Evolutionary conservation across 2,888 invertebrate species (phyloP), one percentile per base, ranked within the genome.

Genomic region (Temnothorax unifasciatus): DNA sequence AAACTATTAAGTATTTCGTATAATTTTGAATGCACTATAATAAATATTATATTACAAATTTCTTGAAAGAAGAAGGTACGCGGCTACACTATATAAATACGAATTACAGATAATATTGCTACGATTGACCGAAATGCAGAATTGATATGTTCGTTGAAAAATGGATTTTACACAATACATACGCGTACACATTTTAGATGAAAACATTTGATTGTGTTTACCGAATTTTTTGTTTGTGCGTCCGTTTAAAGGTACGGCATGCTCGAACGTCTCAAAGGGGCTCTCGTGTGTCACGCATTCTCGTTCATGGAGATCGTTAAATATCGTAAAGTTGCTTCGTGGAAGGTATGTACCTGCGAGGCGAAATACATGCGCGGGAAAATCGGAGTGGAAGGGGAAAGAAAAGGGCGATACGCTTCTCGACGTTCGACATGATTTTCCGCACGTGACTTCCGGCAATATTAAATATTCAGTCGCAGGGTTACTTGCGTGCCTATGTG

Each of bases 381-480:
- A 59, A 41, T 66, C 52, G 2, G 8, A 11, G 25, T 5, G 25
- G 25, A 25, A 11, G 18, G 13, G 3, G 4, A 44, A n/a, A 9
- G 25, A 13, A 29, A 47, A 66, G 25, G 38, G 25, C 69, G 79
- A 68, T 68, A 57, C 44, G 44, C 41, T 34, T 13, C 34, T 59
- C 69, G 69, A 69, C 52, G 52, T 41, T 47, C 34, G 57, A 59
- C 69, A 71, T 47, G 79, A 59, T 71, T 71, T 79, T 71, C 71
- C 71, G 71, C 71, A 79, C 59, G 59, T 71, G 79, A 79, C 79
- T 77, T 68, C 47, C 57, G 41, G n/a, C 25, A 47, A 71, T 79
- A 59, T 79, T 79, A 71, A 79, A 79, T 69, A 79, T 79, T 59
- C 79, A 79, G 34, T 71, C 18, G 41, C n/a, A 34, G 79, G 69